These are phyloP conservation scores for Phyllotreta cruciferae DNA, from an alignment of 2,888 invertebrate species.

Conservation along the genomic window DNA sequence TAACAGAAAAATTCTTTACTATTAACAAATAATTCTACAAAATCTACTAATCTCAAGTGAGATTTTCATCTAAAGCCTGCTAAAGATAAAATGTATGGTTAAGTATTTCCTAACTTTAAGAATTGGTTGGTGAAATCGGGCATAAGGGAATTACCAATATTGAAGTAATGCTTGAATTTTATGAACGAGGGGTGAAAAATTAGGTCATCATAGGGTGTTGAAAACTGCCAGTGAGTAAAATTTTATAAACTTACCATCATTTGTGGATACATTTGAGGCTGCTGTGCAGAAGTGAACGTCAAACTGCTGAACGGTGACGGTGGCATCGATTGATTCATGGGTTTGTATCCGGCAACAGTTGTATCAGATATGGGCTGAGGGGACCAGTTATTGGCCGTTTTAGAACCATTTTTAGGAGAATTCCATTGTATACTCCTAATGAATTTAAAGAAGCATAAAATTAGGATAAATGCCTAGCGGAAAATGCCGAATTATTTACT, in stretches of 20 bases:
- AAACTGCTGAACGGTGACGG: conserved; percentile 51
- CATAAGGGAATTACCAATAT: too few species aligned
- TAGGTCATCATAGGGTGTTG: not conserved
- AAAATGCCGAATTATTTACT: conserved; percentile 57
- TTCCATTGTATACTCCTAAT: conserved; percentile 88
- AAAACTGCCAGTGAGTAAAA: too few species aligned
- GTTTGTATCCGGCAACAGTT: conserved; percentile 85
- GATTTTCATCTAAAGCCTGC: too few species aligned
- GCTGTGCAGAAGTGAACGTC: conserved; percentile 51
- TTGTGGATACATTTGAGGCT: conserved; percentile 54
- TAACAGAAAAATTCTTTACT: too few species aligned
- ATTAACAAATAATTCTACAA: too few species aligned
- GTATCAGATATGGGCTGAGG: conserved; percentile 91
- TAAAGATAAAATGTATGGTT: too few species aligned
- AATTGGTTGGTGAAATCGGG: too few species aligned
- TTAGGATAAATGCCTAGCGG: not conserved
- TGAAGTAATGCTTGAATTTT: not conserved
- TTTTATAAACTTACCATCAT: conserved; percentile 44
- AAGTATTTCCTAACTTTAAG: too few species aligned
- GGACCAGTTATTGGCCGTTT: conserved; percentile 79
- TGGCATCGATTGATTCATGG: conserved; percentile 69
- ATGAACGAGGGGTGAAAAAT: not conserved
- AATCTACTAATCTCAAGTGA: too few species aligned
- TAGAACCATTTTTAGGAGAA: conserved; percentile 86
- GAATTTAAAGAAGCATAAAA: conserved; percentile 2